A percentile compares a stretch with the other conserved stretches of the same genome.
These are phyloP conservation scores for Thryonomys swinderianus DNA, from an alignment of 2,113 vertebrate species.

Conservation along the genomic window DNA sequence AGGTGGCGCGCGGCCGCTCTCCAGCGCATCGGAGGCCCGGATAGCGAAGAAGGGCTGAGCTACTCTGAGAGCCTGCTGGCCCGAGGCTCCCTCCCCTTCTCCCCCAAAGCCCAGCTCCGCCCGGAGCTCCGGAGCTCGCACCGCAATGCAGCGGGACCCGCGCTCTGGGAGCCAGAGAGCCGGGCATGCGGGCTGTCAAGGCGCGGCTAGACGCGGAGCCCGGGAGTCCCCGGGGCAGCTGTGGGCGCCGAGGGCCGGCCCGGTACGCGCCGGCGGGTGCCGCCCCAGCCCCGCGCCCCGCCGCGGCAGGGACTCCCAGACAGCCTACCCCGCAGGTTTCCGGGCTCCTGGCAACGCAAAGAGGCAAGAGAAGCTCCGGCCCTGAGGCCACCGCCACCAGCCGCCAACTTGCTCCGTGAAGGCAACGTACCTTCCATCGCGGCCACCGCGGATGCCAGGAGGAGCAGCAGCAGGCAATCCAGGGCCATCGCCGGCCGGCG, in stretches of 20 bases:
- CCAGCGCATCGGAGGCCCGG: neutral
- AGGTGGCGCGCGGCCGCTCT: neutral
- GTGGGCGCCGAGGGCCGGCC: neutral
- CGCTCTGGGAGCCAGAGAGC: neutral
- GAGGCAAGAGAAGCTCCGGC: neutral
- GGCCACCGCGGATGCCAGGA: slow-evolving; percentile 86
- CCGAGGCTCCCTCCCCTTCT: neutral
- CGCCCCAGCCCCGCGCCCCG: neutral
- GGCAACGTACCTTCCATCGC: slow-evolving; percentile 88
- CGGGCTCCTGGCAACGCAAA: neutral
- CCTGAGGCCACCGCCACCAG: neutral
- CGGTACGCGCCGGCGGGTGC: slow-evolving; percentile 45
- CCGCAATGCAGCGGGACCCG: slow-evolving; percentile 80
- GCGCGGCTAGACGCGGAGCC: neutral
- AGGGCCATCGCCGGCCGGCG: slow-evolving; percentile 83
- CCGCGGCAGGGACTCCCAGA: neutral
- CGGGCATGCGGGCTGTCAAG: neutral
- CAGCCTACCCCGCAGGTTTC: neutral
- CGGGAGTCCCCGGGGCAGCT: neutral
- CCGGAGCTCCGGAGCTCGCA: slow-evolving; percentile 10
- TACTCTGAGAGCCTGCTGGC: neutral
- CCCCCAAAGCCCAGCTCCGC: slow-evolving; percentile 8
- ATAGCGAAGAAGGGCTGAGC: neutral
- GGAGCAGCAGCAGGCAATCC: slow-evolving; percentile 86
- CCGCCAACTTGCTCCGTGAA: slow-evolving; percentile 57